These are phyloP conservation scores for Bergia sp. DNA, from an alignment of 92 coral and sea anemone genomes.

Conservation along the genomic window DNA sequence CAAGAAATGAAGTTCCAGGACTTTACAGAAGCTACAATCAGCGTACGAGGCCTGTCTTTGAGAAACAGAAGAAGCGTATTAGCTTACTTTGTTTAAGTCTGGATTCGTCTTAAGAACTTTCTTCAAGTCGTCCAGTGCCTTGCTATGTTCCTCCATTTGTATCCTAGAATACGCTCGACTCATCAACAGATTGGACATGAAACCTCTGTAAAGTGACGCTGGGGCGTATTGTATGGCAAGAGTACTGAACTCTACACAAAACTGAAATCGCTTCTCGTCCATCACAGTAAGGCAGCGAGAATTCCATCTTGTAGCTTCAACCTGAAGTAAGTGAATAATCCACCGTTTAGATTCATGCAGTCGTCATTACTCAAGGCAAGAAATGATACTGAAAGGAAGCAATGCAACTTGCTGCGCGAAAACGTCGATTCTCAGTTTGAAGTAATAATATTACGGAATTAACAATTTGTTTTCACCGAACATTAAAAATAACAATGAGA, in stretches of 20 bases:
- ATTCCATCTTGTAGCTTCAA: conserved; percentile 26
- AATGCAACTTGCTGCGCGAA: no score
- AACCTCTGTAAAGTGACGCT: conserved; percentile 1
- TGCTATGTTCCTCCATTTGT: conserved; percentile 13
- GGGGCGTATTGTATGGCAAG: conserved; percentile 42
- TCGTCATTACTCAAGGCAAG: no score
- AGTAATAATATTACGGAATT: no score
- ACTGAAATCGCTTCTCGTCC: conserved; percentile 14
- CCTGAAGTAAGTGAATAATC: background rate
- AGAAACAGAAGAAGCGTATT: background rate
- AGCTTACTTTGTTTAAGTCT: conserved; percentile 15
- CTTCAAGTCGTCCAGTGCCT: conserved; percentile 31
- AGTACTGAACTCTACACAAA: conserved; percentile 28
- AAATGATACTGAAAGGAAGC: no score
- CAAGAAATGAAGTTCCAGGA: no score
- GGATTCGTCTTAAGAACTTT: conserved; percentile 9
- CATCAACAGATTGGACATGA: conserved; percentile 30
- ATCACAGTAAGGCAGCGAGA: conserved; percentile 17
- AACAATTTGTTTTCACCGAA: no score
- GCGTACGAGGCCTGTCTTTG: no score
- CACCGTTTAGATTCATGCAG: no score
- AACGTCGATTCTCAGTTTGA: no score
- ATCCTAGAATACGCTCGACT: conserved; percentile 33
- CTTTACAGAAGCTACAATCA: no score
- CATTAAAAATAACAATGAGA: no score